Evolutionary conservation across 2,888 invertebrate species (phyloP), one percentile per base, ranked within the genome.

Genomic region (Portevinia maculata): DNA sequence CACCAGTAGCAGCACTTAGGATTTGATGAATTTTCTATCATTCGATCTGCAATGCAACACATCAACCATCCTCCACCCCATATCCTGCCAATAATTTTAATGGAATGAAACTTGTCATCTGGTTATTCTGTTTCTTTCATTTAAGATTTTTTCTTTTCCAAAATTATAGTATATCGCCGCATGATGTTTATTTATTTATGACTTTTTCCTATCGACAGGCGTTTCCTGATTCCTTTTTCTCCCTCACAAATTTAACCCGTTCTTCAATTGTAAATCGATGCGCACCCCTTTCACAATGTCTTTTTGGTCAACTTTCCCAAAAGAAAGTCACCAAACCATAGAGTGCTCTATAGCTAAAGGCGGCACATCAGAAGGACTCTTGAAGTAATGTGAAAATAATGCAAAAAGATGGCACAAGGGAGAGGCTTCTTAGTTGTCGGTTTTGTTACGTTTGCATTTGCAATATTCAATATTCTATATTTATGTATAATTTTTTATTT

Each of bases 71-170:
- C 41, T 24, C 39, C 19, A 34, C 41, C 44, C 34, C 21, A 41
- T 46, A 67, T 79, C 65, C 79, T 53, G 67, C 53, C 73, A 79
- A 73, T 79, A 79, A 79, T 69, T 83, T 52, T 84, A 85, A 85
- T 85, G 83, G 85, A 85, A 85, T 85, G 84, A 84, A 84, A 83
- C 73, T 79, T 85, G 85, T 85, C 85, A 85, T 84, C 84, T 85
- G 50, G 70, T 79, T 84, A 79, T 79, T 79, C 67, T 60, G 48
- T 64, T 78, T 78, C 50, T 59, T 75, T 71, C 1, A 4, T 39
- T 79, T 55, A 65, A 53, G 67, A 70, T 48, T 57, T 59, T 41
- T 52, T 13, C 19, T 15, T 53, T 32, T 39, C 13, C 46, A 19
- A 55, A 65, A 52, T 71, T 64, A 65, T 71, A 48, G 39, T 24